A percentile compares a stretch with the other conserved stretches of the same genome.
These are phyloP conservation scores for Bubalus kerabau DNA, from an alignment of 2,113 vertebrate genomes.

Conservation along the genomic window DNA sequence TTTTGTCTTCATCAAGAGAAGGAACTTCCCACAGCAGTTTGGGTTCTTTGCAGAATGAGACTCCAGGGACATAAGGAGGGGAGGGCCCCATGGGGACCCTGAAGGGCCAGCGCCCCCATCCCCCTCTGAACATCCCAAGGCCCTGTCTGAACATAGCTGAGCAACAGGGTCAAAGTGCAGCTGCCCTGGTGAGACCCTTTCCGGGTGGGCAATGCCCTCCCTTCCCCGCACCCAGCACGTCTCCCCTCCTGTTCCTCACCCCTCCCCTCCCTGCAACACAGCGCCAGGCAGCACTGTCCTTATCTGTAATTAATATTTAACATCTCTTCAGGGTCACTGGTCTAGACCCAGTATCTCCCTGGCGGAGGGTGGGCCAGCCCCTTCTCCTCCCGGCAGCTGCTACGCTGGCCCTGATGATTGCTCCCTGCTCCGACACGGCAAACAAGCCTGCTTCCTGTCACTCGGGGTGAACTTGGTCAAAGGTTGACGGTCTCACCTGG, in stretches of 20 bases:
- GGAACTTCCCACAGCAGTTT: background rate
- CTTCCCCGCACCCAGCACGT: background rate
- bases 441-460: background rate
- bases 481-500: conserved; percentile 11
- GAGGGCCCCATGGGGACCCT: background rate
- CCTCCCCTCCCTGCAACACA: background rate
- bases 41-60: background rate
- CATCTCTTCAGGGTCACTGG: background rate
- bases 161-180: background rate
- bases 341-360: background rate
- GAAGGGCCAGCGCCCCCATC: background rate
- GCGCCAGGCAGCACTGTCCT: background rate
- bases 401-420: background rate
- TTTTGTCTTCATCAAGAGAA: background rate
- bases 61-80: background rate
- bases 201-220: rapidly evolving
- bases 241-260: background rate
- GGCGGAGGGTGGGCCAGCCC: background rate
- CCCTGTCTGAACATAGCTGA: background rate
- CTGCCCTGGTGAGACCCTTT: background rate
- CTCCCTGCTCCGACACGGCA: background rate
- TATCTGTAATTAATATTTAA: conserved; percentile 69
- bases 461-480: background rate
- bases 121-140: background rate
- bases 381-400: background rate